phyloP scores from a whole-genome alignment of 2,797 vertebrate species.

The Fratercula arctica region DNA sequence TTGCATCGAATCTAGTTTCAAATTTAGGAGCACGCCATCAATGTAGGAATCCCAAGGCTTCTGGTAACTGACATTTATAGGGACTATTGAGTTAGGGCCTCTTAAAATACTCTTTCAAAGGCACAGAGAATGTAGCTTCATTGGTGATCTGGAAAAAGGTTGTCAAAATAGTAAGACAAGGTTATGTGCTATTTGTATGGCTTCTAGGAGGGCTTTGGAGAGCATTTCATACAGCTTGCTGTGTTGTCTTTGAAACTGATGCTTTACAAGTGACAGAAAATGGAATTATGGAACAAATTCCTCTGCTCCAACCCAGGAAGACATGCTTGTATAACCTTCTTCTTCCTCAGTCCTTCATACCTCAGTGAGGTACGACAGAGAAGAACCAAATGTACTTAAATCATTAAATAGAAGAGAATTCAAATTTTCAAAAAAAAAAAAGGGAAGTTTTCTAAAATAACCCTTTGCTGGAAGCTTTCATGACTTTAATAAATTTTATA shows the following conservation, averaged over 20 bases:
- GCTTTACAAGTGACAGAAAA: background rate
- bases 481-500: background rate
- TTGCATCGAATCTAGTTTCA: conserved; percentile 68
- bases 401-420: background rate
- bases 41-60: conserved; percentile 86
- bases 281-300: background rate
- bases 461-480: background rate
- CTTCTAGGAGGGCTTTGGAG: conserved; percentile 26
- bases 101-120: conserved; percentile 77
- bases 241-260: background rate
- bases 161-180: conserved; percentile 75
- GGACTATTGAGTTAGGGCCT: conserved; percentile 62
- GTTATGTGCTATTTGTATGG: background rate
- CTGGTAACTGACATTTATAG: conserved; percentile 75
- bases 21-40: conserved; percentile 81
- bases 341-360: background rate
- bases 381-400: background rate
- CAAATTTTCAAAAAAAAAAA: background rate
- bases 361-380: background rate
- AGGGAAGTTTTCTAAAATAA: background rate
- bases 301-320: background rate
- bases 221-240: background rate
- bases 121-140: conserved; percentile 68
- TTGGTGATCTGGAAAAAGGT: conserved; percentile 76
- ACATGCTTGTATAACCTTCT: background rate